Conservation (phyloP, 53 echinoderm and acorn worm genomes). For the Arbacia lixula region DNA sequence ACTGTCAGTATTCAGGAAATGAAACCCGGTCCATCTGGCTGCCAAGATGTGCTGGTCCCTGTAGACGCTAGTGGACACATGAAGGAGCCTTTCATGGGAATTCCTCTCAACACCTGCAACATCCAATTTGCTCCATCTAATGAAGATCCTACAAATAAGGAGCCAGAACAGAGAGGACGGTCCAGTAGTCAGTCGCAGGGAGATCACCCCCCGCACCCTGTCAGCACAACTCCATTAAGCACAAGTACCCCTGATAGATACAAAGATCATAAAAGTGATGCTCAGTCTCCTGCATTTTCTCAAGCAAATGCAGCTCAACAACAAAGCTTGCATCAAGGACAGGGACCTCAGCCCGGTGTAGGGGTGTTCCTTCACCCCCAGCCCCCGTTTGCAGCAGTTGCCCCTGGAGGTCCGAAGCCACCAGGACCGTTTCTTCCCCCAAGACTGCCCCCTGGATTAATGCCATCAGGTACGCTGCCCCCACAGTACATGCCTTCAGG, state of each 20-base stretch:
- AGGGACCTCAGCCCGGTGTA: background rate
- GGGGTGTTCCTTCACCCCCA: slow-evolving; percentile 6
- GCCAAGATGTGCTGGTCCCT: slow-evolving; percentile 26
- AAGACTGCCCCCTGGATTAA: slow-evolving; percentile 13
- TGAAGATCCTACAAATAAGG: background rate
- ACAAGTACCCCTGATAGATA: too few species aligned
- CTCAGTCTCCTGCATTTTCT: too few species aligned
- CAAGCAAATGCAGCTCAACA: background rate
- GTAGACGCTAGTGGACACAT: slow-evolving; percentile 44
- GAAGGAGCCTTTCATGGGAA: slow-evolving; percentile 37
- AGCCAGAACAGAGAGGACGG: background rate
- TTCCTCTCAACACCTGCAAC: slow-evolving; percentile 27
- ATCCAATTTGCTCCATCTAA: background rate
- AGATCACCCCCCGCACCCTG: too few species aligned
- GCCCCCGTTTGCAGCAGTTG: background rate
- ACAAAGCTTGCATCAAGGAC: background rate
- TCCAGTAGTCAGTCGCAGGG: too few species aligned
- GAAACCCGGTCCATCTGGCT: slow-evolving; percentile 12
- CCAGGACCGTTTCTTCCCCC: background rate
- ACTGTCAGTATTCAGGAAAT: slow-evolving; percentile 28
- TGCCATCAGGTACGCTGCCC: slow-evolving; percentile 10
- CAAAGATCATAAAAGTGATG: too few species aligned
- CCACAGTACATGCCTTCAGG: background rate
- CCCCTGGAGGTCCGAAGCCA: background rate
- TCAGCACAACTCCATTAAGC: too few species aligned